Base-by-base conservation (phyloP, 2,888 invertebrate species). In the Apotomis turbidana region DNA sequence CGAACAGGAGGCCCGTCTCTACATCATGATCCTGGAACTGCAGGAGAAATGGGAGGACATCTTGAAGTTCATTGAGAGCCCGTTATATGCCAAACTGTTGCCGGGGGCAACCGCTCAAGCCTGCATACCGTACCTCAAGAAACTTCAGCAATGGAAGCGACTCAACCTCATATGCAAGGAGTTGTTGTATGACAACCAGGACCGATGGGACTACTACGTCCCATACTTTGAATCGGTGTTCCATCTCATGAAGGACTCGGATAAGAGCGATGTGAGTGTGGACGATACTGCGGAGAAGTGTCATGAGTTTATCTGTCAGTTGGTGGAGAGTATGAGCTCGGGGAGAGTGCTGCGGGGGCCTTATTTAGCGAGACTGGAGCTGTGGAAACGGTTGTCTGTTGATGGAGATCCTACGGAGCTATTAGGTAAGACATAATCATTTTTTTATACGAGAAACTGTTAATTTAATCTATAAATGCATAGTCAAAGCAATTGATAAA, bases 1-100 rank as follows among this genome's bases (percentile, higher is more conserved):
- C 0, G 99, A 99, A 86, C 98, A 98, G 89, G 99, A 99, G 88
- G 96, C 98, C 0, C 96, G 97, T 72, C 94, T 99, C 58, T 98
- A 98, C 89, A 93, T 99, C 70, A 97, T 98, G 94, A 97, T 99
- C 74, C 79, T 94, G 27, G 90, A 98, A 81, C 91, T 96, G 13
- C 96, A 96, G 86, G 95, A 95, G 51, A 98, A 98, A 87, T 96
- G 95, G 90, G 95, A 96, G 78, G 97, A 97, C 81, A 96, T 98
- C 10, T 88, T 98, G 55, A 94, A 96, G 69, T 95, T 98, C 72
- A 91, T 99, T n/a, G 96, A 96, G 74, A 96, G 97, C 0, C 96
- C 96, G 0, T 87, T 98, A 0, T 96, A 96, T 70, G 89, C 94
- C 38, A 95, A 95, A 81, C 85, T 96, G 74, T 95, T 96, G 55